Conservation (phyloP, 2,888 invertebrate genomes). For the Ganaspis brasiliensis region DNA sequence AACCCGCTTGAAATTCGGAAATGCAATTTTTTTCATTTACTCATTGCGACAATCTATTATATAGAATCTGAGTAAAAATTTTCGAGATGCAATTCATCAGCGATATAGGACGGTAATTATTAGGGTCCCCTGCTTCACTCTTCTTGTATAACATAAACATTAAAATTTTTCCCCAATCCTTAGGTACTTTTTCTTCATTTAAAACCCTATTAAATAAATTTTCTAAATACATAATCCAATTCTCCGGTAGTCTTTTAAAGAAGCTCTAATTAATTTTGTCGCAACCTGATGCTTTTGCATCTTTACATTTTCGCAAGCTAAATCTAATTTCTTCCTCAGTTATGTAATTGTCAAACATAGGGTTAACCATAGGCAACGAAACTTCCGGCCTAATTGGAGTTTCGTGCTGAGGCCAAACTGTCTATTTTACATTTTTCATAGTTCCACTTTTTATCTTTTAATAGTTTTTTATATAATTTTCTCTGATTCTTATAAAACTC, state of each 20-base stretch:
- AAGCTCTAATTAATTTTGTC: background rate
- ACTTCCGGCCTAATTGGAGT: too few relatives aligned
- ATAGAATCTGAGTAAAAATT: slow-evolving; percentile 30
- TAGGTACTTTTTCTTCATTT: background rate
- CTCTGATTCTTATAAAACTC: too few relatives aligned
- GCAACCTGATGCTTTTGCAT: too few relatives aligned
- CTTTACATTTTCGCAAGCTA: too few relatives aligned
- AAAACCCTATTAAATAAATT: slow-evolving; percentile 5
- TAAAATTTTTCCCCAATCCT: slow-evolving; percentile 27
- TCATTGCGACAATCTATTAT: background rate
- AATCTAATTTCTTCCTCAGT: too few relatives aligned
- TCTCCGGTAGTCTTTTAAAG: slow-evolving; percentile 14
- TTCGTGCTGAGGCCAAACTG: too few relatives aligned
- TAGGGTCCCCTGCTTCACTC: background rate
- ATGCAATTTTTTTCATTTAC: background rate
- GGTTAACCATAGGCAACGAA: too few relatives aligned
- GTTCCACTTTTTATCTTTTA: too few relatives aligned
- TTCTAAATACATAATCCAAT: background rate
- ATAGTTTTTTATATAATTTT: too few relatives aligned
- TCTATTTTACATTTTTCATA: too few relatives aligned
- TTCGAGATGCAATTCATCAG: too few relatives aligned
- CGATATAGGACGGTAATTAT: slow-evolving; percentile 19
- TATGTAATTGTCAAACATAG: too few relatives aligned
- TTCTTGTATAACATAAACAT: background rate
- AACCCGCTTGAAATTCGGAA: slow-evolving; percentile 21